A percentile compares a stretch with the other conserved stretches of the same genome.
These are phyloP conservation scores for Hypercompe scribonia DNA, from an alignment of 2,888 invertebrate genomes.

Conservation along the genomic window DNA sequence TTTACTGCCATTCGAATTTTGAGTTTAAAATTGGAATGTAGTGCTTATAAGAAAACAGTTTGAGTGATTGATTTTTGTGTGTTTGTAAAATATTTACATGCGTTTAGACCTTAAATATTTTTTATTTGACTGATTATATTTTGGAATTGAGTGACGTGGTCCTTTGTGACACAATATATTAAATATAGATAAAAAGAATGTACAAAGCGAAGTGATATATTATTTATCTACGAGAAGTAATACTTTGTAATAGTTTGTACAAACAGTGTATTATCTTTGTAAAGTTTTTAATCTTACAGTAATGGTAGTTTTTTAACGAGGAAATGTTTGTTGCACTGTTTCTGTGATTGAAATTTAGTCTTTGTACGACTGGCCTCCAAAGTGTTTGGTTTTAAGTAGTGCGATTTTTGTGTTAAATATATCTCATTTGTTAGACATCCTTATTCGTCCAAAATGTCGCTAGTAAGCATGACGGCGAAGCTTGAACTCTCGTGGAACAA, in stretches of 20 bases:
- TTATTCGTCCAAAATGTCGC: slow-evolving; percentile 46
- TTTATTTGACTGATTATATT: neutral
- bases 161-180: neutral
- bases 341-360: slow-evolving; percentile 40
- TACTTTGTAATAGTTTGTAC: slow-evolving; percentile 28
- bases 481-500: slow-evolving; percentile 68
- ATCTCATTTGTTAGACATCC: neutral
- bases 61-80: slow-evolving; percentile 11
- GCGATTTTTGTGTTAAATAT: neutral
- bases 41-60: slow-evolving; percentile 19
- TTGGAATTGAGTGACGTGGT: neutral
- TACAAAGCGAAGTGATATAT: slow-evolving; percentile 24
- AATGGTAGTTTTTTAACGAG: slow-evolving; percentile 44
- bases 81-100: slow-evolving; percentile 4
- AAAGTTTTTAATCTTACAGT: slow-evolving; percentile 37
- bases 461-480: slow-evolving; percentile 52
- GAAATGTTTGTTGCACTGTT: slow-evolving; percentile 44
- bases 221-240: slow-evolving; percentile 38
- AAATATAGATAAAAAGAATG: neutral
- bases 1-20: slow-evolving; percentile 20
- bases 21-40: slow-evolving; percentile 8
- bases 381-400: slow-evolving; percentile 25
- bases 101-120: slow-evolving; percentile 3
- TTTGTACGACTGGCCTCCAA: slow-evolving; percentile 23
- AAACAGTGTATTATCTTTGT: slow-evolving; percentile 36